Percentiles rank a stretch among this genome's conserved stretches.
Evolutionary conservation across 2,888 invertebrate genomes (phyloP).

Genomic region (Synergus laeviventris): DNA sequence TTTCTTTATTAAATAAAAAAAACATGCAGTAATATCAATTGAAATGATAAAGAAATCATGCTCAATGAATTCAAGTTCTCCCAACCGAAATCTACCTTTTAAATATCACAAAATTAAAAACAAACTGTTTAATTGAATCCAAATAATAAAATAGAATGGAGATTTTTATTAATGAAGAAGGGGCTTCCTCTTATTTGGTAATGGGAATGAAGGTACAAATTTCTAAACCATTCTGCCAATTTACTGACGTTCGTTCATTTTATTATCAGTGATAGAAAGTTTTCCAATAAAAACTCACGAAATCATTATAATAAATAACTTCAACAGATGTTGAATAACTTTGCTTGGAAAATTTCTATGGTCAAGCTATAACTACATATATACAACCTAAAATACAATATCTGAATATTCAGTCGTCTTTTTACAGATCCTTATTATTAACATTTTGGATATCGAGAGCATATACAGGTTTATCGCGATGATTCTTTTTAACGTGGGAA

Average conservation of each 20-base stretch:
- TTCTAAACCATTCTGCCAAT: neutral
- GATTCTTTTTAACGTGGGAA: slow-evolving; percentile 76
- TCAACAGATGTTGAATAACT: neutral
- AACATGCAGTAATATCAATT: neutral
- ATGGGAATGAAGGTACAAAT: no score
- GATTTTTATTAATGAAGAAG: neutral
- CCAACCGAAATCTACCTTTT: neutral
- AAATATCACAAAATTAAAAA: neutral
- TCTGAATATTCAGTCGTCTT: neutral
- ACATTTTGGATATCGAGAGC: slow-evolving; percentile 63
- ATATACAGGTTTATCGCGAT: slow-evolving; percentile 63
- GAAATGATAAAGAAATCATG: neutral
- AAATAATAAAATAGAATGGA: neutral
- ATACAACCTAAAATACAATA: no score
- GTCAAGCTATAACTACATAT: neutral
- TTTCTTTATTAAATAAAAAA: neutral
- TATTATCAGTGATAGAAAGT: neutral
- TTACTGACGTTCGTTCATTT: neutral
- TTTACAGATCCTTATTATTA: neutral
- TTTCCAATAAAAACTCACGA: neutral
- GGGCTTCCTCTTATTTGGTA: no score
- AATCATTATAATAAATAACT: neutral
- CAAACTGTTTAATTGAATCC: neutral
- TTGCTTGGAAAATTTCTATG: neutral
- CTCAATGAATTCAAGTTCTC: neutral